phyloP scores from a whole-genome alignment of 2,797 vertebrate species.

The Manis crassicaudata region DNA sequence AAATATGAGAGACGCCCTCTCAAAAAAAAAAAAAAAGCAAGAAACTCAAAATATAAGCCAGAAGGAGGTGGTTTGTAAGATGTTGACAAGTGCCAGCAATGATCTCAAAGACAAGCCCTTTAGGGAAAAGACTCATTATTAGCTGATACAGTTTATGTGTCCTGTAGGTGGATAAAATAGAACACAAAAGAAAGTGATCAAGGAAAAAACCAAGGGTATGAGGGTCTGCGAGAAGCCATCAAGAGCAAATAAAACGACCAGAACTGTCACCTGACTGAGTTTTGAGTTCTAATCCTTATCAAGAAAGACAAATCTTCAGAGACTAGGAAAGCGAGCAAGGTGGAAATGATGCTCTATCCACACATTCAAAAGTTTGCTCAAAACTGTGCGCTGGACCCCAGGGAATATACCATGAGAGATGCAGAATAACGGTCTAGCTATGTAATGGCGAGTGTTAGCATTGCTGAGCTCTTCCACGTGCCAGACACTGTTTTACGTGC shows the following conservation, averaged over 20 bases:
- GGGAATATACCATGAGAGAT: rapidly evolving
- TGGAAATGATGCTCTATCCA: not conserved
- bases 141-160: not conserved
- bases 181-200: not conserved
- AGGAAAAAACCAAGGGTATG: not conserved
- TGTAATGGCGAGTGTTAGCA: not conserved
- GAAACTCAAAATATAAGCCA: not conserved
- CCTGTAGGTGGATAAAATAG: not conserved
- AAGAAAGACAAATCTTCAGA: not conserved
- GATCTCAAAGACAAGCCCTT: not conserved
- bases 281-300: conserved; percentile 14
- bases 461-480: not conserved
- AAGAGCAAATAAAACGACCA: not conserved
- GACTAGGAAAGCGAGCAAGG: not conserved
- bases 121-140: not conserved
- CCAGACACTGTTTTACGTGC: not conserved
- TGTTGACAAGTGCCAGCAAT: not conserved
- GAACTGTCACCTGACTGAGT: not conserved
- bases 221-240: not conserved
- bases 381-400: not conserved
- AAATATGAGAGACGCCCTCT: no score
- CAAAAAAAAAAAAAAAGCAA: not conserved
- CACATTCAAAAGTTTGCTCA: not conserved
- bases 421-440: no score
- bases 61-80: not conserved